These are phyloP conservation scores for Miniopterus natalensis DNA, from an alignment of 2,113 vertebrate genomes.

Conservation along the genomic window DNA sequence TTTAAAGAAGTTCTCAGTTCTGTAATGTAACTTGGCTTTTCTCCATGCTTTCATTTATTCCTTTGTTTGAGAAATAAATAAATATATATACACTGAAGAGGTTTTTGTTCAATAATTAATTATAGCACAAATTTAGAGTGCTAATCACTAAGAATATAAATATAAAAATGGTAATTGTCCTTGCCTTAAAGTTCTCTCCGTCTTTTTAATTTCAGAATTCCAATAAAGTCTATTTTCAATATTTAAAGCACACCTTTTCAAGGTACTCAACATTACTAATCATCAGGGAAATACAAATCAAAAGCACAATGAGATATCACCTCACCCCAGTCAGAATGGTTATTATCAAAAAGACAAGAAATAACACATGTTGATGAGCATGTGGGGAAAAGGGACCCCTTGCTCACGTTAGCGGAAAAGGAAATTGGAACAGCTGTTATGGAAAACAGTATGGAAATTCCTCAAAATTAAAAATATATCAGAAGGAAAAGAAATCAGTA, in stretches of 20 bases:
- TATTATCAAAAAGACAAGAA: background rate
- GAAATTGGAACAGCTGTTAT: background rate
- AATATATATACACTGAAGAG: background rate
- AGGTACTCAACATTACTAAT: background rate
- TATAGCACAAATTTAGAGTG: constrained; percentile 1
- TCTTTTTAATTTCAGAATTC: constrained; percentile 14
- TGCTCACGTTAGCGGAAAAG: background rate
- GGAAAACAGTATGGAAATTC: background rate
- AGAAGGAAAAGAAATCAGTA: background rate
- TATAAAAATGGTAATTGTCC: background rate
- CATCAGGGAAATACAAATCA: background rate
- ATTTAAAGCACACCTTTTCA: background rate
- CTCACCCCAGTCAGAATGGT: background rate
- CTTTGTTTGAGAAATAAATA: constrained; percentile 38
- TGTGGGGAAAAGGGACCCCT: background rate
- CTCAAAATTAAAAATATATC: background rate
- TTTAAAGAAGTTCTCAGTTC: background rate
- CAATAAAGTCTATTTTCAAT: background rate
- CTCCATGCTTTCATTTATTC: background rate
- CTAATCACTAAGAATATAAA: background rate
- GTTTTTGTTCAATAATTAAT: constrained; percentile 13
- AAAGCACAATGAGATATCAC: background rate
- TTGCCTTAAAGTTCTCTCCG: background rate
- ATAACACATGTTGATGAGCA: background rate
- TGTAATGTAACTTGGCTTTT: background rate